Conservation (phyloP, 2,888 invertebrate genomes). For the Volucella bombylans region DNA sequence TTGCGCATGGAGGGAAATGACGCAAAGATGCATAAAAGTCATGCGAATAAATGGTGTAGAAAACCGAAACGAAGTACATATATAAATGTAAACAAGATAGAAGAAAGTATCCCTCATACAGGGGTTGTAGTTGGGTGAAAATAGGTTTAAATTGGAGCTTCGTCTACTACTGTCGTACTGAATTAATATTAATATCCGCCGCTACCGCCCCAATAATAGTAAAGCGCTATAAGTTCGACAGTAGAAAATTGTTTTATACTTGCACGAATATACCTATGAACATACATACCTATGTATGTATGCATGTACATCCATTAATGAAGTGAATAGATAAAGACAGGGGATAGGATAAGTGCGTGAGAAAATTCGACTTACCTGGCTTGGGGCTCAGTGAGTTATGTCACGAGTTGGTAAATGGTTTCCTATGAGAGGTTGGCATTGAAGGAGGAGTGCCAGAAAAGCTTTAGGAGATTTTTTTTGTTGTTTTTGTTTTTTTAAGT, state of each 20-base stretch:
- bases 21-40: constrained; percentile 47
- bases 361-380: constrained; percentile 68
- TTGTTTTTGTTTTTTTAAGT: not conserved
- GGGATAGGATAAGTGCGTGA: constrained; percentile 67
- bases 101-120: constrained; percentile 38
- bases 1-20: constrained; percentile 71
- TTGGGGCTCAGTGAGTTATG: constrained; percentile 60
- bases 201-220: constrained; percentile 24
- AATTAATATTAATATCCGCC: not conserved
- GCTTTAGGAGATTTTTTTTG: constrained; percentile 47
- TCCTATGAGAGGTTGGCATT: constrained; percentile 11
- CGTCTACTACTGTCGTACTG: not conserved
- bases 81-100: constrained; percentile 16
- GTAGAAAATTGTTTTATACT: constrained; percentile 55
- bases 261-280: no score
- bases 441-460: constrained; percentile 43
- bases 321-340: constrained; percentile 32
- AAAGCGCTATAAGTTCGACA: constrained; percentile 60
- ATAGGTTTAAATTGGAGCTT: constrained; percentile 62
- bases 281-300: no score
- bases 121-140: constrained; percentile 67
- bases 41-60: constrained; percentile 45
- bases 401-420: constrained; percentile 38
- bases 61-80: no score
- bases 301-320: no score